Evolutionary conservation across 2,797 vertebrate genomes (phyloP).

Genomic region (Sebastes wilsoni): DNA sequence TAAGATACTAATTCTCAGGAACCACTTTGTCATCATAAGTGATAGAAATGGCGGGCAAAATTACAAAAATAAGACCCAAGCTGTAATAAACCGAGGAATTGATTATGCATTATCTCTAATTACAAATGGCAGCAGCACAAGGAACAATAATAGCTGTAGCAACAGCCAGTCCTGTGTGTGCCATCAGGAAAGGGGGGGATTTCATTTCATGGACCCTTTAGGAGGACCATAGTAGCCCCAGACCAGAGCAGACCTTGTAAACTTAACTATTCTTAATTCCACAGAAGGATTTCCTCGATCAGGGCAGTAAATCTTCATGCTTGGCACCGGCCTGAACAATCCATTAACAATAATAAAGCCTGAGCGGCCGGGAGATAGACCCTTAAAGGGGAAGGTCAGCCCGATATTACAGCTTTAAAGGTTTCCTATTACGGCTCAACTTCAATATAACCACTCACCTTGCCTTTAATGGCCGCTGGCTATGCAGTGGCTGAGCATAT

Average conservation of each 20-base stretch:
- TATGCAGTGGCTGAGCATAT: constrained; percentile 61
- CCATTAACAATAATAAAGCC: constrained; percentile 79
- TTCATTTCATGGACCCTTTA: constrained; percentile 32
- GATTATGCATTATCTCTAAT: background rate
- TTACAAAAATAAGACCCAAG: background rate
- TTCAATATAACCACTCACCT: constrained; percentile 74
- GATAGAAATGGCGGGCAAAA: background rate
- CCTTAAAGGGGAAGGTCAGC: constrained; percentile 81
- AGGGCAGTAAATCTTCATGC: constrained; percentile 64
- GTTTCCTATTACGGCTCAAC: constrained; percentile 78
- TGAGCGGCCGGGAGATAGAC: constrained; percentile 62
- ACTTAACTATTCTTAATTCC: constrained; percentile 63
- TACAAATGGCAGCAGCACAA: background rate
- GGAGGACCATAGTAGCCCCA: constrained; percentile 4
- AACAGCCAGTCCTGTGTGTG: background rate
- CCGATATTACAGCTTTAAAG: constrained; percentile 78
- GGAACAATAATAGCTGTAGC: background rate
- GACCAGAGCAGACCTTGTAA: constrained; percentile 59
- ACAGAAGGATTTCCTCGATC: constrained; percentile 63
- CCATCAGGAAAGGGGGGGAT: background rate
- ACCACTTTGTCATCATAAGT: background rate
- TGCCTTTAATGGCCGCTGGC: constrained; percentile 72
- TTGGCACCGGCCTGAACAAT: constrained; percentile 68
- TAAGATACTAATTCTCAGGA: background rate
- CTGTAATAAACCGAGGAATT: background rate